Evolutionary conservation across 92 coral and sea anemone genomes (phyloP).

Genomic region (Bergia puertoricense): DNA sequence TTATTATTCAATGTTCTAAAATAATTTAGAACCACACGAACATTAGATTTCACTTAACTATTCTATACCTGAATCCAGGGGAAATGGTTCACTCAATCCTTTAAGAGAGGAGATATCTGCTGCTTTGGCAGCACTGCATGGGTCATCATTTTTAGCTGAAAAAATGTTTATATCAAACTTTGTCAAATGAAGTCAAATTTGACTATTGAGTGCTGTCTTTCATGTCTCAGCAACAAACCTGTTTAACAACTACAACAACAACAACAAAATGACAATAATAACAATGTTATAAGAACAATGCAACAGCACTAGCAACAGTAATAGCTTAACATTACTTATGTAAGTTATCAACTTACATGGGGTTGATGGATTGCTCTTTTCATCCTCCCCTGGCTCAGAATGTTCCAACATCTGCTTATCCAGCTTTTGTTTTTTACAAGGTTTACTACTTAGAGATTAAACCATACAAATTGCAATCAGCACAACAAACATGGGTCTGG

Average conservation of each 20-base stretch:
- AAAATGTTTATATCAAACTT: not conserved
- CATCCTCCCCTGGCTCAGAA: constrained; percentile 23
- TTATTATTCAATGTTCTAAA: no score
- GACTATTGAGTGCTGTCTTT: not conserved
- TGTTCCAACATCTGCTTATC: constrained; percentile 21
- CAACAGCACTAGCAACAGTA: no score
- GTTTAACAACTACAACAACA: not conserved
- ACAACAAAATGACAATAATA: no score
- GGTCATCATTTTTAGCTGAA: constrained; percentile 28
- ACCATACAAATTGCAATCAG: not conserved
- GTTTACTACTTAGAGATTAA: not conserved
- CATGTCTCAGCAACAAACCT: no score
- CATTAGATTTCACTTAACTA: no score
- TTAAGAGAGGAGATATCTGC: not conserved
- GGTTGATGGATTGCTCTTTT: no score
- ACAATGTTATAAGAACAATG: no score
- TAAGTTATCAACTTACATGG: no score
- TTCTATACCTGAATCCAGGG: constrained; percentile 14
- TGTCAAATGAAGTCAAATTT: not conserved
- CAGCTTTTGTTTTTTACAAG: constrained; percentile 20
- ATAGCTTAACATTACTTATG: no score
- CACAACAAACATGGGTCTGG: no score
- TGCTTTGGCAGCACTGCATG: not conserved
- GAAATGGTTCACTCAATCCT: constrained; percentile 29
- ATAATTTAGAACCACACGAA: no score